These are phyloP conservation scores for Mesodorylaimus sp. DNA, from an alignment of 2,888 invertebrate species.

Conservation along the genomic window DNA sequence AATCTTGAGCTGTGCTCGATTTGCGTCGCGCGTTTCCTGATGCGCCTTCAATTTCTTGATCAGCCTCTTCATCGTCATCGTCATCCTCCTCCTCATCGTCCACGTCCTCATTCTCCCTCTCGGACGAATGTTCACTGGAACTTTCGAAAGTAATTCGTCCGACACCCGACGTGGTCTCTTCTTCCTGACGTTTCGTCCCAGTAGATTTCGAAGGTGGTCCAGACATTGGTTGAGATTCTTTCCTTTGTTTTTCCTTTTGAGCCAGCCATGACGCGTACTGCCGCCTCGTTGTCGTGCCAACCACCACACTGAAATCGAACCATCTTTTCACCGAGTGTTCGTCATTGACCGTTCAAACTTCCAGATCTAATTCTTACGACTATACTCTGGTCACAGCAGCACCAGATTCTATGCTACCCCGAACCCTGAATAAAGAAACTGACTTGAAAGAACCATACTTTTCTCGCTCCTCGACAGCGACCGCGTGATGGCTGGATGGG, in stretches of 20 bases:
- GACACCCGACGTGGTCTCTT: background rate
- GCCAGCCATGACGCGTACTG: slow-evolving; percentile 51
- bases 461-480: too few relatives aligned
- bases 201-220: slow-evolving; percentile 4
- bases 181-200: background rate
- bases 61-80: background rate
- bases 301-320: slow-evolving; percentile 20
- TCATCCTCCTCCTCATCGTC: background rate
- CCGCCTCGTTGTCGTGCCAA: slow-evolving; percentile 50
- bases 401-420: background rate
- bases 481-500: background rate
- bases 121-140: too few relatives aligned
- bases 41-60: background rate
- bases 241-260: slow-evolving; percentile 11
- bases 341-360: background rate
- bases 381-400: background rate
- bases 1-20: background rate
- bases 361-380: background rate
- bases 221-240: slow-evolving; percentile 6
- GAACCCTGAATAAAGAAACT: background rate
- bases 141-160: too few relatives aligned
- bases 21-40: background rate
- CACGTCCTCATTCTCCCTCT: background rate
- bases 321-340: too few relatives aligned
- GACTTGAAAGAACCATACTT: background rate